A percentile compares a stretch with the other conserved stretches of the same genome.
These are phyloP conservation scores for Ecdyonurus torrentis DNA, from an alignment of 2,888 invertebrate species.

Conservation along the genomic window DNA sequence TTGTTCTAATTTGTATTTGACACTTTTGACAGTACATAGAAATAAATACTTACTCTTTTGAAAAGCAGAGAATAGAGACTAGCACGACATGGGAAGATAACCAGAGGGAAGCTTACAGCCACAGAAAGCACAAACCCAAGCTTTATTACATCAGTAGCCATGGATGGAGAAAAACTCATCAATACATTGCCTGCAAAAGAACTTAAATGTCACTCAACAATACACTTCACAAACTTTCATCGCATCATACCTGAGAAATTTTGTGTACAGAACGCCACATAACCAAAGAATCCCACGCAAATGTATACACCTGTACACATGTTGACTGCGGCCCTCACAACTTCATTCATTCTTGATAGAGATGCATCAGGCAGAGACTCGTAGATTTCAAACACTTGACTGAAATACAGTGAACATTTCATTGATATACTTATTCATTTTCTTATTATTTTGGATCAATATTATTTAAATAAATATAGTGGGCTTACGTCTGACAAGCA, in stretches of 20 bases:
- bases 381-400: constrained; percentile 84
- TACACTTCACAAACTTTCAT: not conserved
- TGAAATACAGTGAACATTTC: constrained; percentile 25
- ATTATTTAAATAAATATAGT: not conserved
- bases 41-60: constrained; percentile 43
- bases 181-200: constrained; percentile 65
- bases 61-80: constrained; percentile 84
- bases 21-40: no score
- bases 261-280: constrained; percentile 69
- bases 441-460: not conserved
- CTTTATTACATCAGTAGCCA: constrained; percentile 78
- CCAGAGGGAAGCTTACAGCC: constrained; percentile 91
- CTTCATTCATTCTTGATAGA: constrained; percentile 71
- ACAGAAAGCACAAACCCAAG: constrained; percentile 88
- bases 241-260: constrained; percentile 38
- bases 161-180: constrained; percentile 64
- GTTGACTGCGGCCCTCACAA: constrained; percentile 77
- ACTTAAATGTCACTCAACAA: constrained; percentile 3
- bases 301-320: constrained; percentile 84
- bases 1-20: no score
- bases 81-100: constrained; percentile 90
- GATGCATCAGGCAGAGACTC: constrained; percentile 77
- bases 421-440: not conserved
- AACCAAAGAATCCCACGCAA: constrained; percentile 84
- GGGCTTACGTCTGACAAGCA: constrained; percentile 79